Evolutionary conservation across 2,797 vertebrate species (phyloP), one percentile per base, ranked within the genome.

Genomic region (Silurus lanzhouensis): DNA sequence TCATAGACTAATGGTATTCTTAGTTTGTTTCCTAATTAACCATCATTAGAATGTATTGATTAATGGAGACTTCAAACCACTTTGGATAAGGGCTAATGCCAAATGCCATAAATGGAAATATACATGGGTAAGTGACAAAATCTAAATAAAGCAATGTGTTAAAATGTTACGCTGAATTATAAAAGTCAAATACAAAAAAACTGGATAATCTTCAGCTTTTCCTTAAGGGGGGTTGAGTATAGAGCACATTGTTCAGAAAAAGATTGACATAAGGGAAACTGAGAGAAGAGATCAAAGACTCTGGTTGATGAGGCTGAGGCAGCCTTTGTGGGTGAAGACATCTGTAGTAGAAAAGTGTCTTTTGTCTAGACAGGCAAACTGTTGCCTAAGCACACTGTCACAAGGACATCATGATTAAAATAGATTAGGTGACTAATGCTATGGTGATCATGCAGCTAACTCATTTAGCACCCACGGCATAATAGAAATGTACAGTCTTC

Each of bases 251-350:
- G 88, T 91, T 89, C 77, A 80, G 60, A 84, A 81, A 31, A 80
- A 84, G 88, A 91, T 88, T 90, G 89, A 91, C 89, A 89, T 86
- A 88, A 63, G 74, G 87, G 87, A 87, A 88, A 77, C 86, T 71
- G 61, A 83, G 60, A 88, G 89, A 88, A 82, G 82, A 88, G 84
- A 92, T 91, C 90, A 91, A 91, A 92, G 90, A 75, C 58, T 74
- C 79, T 55, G 81, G 80, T 82, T 88, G 88, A 92, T 88, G 86
- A 89, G 87, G 77, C 88, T 86, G 83, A 84, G 57, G 64, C 70
- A 82, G 86, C 55, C 82, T 88, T 91, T 90, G 89, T 90, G 87
- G 86, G 66, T 64, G 81, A 88, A 91, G 86, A 88, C 80, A 84
- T 89, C 89, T 90, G 88, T 82, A 89, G 87, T 76, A 82, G 84